These are phyloP conservation scores for Pseudomugil gertrudae DNA, from an alignment of 2,797 vertebrate species.

Conservation along the genomic window DNA sequence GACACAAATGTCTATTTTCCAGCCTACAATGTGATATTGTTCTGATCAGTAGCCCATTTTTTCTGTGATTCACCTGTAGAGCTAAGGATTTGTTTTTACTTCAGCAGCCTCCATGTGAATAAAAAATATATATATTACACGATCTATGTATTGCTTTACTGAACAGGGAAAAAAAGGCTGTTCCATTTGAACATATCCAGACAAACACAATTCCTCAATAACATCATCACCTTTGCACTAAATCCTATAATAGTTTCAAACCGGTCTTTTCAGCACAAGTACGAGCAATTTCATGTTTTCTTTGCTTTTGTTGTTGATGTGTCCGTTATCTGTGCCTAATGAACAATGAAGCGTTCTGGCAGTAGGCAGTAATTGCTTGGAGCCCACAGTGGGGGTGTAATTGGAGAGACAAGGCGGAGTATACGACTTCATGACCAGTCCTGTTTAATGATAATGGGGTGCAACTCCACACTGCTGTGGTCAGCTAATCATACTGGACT, in stretches of 20 bases:
- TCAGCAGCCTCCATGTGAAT: neutral
- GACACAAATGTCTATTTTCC: neutral
- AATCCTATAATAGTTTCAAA: constrained; percentile 2
- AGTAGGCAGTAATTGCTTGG: constrained; percentile 73
- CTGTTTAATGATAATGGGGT: constrained; percentile 80
- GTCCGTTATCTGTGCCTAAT: constrained; percentile 75
- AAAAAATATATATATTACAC: neutral
- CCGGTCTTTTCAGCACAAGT: constrained; percentile 34
- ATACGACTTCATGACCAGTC: constrained; percentile 77
- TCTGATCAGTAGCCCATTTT: neutral
- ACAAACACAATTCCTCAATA: constrained; percentile 17
- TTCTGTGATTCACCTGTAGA: neutral
- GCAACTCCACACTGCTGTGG: constrained; percentile 73
- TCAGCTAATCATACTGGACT: constrained; percentile 80
- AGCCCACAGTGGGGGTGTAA: constrained; percentile 80
- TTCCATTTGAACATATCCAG: constrained; percentile 4
- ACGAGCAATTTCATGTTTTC: constrained; percentile 39
- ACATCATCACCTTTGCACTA: neutral
- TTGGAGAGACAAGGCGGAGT: constrained; percentile 74
- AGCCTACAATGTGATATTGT: neutral
- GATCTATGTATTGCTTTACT: neutral
- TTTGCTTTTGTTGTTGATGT: constrained; percentile 72
- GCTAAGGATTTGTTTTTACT: neutral
- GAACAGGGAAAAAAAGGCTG: neutral
- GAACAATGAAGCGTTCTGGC: constrained; percentile 72